phyloP scores from a whole-genome alignment of 2,888 invertebrate genomes.

The Heteropelma amictum region DNA sequence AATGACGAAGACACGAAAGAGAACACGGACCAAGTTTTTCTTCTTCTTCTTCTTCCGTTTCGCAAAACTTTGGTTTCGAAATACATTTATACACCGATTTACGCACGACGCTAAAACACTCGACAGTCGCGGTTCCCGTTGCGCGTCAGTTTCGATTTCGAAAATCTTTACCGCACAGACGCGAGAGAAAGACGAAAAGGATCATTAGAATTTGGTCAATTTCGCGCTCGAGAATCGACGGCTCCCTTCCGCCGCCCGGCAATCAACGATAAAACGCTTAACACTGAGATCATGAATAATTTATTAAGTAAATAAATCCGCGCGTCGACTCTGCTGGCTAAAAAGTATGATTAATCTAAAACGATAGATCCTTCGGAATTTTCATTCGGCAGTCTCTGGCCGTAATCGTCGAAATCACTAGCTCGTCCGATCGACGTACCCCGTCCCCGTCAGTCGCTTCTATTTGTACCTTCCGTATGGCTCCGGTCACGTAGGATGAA shows the following conservation, averaged over 20 bases:
- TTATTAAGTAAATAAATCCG: slow-evolving; percentile 50
- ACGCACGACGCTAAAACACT: slow-evolving; percentile 28
- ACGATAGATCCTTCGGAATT: no score
- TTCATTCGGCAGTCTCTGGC: slow-evolving; percentile 8
- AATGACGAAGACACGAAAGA: background rate
- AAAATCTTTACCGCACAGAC: no score
- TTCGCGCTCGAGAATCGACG: no score
- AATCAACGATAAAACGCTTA: slow-evolving; percentile 1
- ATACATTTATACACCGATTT: slow-evolving; percentile 54
- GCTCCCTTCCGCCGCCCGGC: no score
- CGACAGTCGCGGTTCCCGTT: slow-evolving; percentile 20
- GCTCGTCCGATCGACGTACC: background rate
- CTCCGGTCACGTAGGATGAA: slow-evolving; percentile 16
- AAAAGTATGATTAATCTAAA: background rate
- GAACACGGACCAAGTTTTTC: background rate
- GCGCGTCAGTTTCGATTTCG: slow-evolving; percentile 26
- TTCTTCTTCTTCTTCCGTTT: slow-evolving; percentile 2
- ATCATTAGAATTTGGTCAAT: no score
- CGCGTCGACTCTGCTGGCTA: slow-evolving; percentile 19
- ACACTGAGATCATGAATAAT: slow-evolving; percentile 45
- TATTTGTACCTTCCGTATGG: slow-evolving; percentile 32
- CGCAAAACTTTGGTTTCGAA: slow-evolving; percentile 25
- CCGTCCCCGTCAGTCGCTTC: slow-evolving; percentile 6
- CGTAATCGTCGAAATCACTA: background rate
- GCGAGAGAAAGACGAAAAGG: no score